phyloP scores from a whole-genome alignment of 2,888 invertebrate genomes.

The Sarcophaga variegata region DNA sequence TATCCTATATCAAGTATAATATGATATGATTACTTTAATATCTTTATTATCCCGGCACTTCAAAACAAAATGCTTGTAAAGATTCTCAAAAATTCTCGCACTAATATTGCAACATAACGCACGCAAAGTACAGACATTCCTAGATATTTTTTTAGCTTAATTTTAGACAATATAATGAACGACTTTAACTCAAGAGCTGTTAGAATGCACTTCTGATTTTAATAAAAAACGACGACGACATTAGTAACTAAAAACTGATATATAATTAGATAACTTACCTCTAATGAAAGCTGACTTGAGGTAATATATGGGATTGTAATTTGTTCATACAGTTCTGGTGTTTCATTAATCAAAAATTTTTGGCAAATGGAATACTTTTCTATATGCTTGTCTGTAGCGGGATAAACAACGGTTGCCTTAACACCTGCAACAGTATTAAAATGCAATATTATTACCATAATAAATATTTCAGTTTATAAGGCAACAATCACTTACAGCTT shows the following conservation, averaged over 20 bases:
- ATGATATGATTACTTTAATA: no score
- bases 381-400: slow-evolving; percentile 96
- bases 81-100: no score
- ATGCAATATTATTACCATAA: background rate
- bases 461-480: background rate
- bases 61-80: no score
- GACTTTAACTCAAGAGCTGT: no score
- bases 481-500: slow-evolving; percentile 83
- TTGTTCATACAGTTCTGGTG: slow-evolving; percentile 89
- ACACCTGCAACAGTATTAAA: slow-evolving; percentile 84
- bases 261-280: slow-evolving; percentile 83
- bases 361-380: slow-evolving; percentile 91
- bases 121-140: no score
- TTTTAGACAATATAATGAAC: no score
- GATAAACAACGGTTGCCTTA: slow-evolving; percentile 94
- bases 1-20: no score
- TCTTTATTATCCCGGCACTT: no score
- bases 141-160: no score
- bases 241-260: slow-evolving; percentile 7
- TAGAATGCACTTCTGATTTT: background rate
- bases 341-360: slow-evolving; percentile 91
- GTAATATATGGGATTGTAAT: slow-evolving; percentile 90
- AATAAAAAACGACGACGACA: slow-evolving; percentile 8
- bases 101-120: no score
- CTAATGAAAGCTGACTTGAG: slow-evolving; percentile 88